Evolutionary conservation across 1,140 invertebrate genomes (phyloP).

Genomic region (Saccostrea echinata): DNA sequence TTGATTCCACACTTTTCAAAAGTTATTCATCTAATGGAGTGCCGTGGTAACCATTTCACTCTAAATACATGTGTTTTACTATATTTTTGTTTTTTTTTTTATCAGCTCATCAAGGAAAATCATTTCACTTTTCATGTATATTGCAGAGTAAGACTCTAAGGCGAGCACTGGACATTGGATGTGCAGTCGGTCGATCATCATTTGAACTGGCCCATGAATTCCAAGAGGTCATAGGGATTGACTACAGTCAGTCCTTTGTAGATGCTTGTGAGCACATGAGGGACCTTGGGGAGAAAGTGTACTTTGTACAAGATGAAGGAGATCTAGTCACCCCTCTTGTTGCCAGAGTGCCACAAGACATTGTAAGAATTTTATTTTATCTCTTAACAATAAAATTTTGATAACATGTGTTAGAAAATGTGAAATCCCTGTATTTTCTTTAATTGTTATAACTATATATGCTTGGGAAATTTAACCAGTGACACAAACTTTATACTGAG

Average conservation of each 20-base stretch:
- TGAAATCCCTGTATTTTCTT: too few species aligned
- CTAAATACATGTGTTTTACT: background rate
- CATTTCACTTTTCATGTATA: slow-evolving; percentile 29
- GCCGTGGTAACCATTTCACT: too few species aligned
- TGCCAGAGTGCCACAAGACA: slow-evolving; percentile 63
- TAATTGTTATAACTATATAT: too few species aligned
- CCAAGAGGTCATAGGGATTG: slow-evolving; percentile 78
- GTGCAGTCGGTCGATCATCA: slow-evolving; percentile 78
- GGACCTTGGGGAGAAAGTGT: slow-evolving; percentile 64
- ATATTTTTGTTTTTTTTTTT: too few species aligned
- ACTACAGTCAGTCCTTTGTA: slow-evolving; percentile 78
- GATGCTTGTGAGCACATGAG: slow-evolving; percentile 77
- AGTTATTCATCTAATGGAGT: too few species aligned
- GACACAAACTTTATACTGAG: too few species aligned
- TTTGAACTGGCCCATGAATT: slow-evolving; percentile 77
- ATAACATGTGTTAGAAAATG: too few species aligned
- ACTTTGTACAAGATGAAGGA: slow-evolving; percentile 72
- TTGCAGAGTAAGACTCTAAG: slow-evolving; percentile 65
- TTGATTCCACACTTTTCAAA: too few species aligned
- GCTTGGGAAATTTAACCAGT: too few species aligned
- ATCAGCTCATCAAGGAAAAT: background rate
- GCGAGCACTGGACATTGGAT: slow-evolving; percentile 78
- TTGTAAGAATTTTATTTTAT: slow-evolving; percentile 69
- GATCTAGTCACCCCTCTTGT: slow-evolving; percentile 65
- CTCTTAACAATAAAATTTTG: too few species aligned